Conservation (phyloP, 2,797 vertebrate species). For the Dicrostonyx torquatus region DNA sequence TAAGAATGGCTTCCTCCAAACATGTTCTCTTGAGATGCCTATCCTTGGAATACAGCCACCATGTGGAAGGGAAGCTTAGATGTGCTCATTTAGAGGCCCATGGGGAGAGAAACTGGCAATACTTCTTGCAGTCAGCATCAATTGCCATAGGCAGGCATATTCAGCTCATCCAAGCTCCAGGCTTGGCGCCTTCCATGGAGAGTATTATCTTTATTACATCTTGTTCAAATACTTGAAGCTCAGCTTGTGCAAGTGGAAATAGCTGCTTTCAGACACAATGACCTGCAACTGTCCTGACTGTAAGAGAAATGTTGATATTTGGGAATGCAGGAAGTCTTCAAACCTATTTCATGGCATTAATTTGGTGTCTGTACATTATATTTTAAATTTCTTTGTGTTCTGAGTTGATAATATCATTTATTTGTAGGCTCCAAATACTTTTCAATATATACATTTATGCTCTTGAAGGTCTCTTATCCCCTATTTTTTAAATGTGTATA, state of each 20-base stretch:
- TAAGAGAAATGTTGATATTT: background rate
- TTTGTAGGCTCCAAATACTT: background rate
- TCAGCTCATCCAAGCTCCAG: background rate
- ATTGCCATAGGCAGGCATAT: background rate
- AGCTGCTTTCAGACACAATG: background rate
- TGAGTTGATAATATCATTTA: background rate
- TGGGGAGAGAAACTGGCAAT: background rate
- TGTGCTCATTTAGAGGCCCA: background rate
- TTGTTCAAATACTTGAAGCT: background rate
- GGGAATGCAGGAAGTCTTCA: background rate
- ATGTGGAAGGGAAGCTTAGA: background rate
- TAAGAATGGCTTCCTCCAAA: background rate
- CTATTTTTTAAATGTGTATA: slow-evolving; percentile 6
- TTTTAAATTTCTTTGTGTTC: slow-evolving; percentile 4
- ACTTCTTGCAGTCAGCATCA: background rate
- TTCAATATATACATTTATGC: background rate
- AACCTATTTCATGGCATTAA: background rate
- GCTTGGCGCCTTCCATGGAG: background rate
- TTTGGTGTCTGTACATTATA: background rate
- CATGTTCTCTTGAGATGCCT: background rate
- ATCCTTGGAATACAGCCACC: background rate
- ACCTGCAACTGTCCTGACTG: background rate
- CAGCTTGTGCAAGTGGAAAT: background rate
- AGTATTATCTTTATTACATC: background rate
- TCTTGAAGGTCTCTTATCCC: background rate